phyloP scores from a whole-genome alignment of 53 echinoderm and acorn worm genomes.

The Apostichopus leukothele region DNA sequence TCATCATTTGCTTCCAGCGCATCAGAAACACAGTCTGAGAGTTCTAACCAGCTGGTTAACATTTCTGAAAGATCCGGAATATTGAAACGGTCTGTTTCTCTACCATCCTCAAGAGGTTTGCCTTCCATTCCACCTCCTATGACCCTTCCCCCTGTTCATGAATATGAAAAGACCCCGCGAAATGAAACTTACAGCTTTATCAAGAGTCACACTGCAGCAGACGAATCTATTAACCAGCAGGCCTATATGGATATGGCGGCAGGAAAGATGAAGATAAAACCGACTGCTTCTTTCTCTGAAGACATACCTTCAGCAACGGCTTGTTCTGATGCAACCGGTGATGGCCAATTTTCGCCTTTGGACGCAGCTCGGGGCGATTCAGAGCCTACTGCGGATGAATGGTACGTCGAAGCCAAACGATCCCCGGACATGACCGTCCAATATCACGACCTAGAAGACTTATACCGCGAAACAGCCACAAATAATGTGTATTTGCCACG shows the following conservation, averaged over 20 bases:
- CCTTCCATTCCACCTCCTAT: not conserved
- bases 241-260: slow-evolving; percentile 40
- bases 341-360: not conserved
- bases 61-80: not conserved
- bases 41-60: not conserved
- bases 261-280: not conserved
- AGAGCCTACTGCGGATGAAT: not conserved
- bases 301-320: not conserved
- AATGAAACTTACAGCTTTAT: slow-evolving; percentile 36
- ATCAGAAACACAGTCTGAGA: not conserved
- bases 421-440: not conserved
- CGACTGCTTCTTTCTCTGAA: not conserved
- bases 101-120: not conserved
- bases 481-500: slow-evolving; percentile 16
- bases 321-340: not conserved
- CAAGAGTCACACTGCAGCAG: not conserved
- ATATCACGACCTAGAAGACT: slow-evolving; percentile 34
- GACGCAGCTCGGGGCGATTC: not conserved
- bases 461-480: slow-evolving; percentile 35
- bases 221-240: slow-evolving; percentile 2
- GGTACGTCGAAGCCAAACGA: slow-evolving; percentile 27
- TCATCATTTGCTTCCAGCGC: not conserved
- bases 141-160: not conserved
- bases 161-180: not conserved
- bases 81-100: slow-evolving; percentile 11